Evolutionary conservation across 1,140 invertebrate genomes (phyloP), one percentile per base, ranked within the genome.

Genomic region (Pentalonia nigronervosa): DNA sequence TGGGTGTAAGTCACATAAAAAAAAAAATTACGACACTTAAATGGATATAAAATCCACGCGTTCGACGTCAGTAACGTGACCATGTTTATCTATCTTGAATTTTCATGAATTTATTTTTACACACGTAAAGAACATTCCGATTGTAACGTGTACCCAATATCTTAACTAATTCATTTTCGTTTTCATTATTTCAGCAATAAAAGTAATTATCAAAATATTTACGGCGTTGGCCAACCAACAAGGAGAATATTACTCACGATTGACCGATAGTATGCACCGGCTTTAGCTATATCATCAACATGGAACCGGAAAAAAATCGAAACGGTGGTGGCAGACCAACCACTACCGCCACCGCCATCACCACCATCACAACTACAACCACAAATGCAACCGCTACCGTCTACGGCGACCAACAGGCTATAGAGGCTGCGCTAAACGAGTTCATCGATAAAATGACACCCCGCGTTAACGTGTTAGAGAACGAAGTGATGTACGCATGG

Each of bases 401-500:
- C 9, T 48, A 87, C 23, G 34, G 90, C 30, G 67, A 90, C 60
- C 60, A 83, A 81, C 88, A 83, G 76, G 89, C 89, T 56, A 30
- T 84, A n/a, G 90, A 91, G 8, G 67, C 34, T 21, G 88, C 81
- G 21, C 88, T 84, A 30, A 50, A 81, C 20, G 90, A 93, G 83
- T 93, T 89, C 34, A 91, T 90, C 11, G 90, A 91, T 14, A 47
- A 93, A 41, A 53, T 90, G 88, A 90, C 88, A 41, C 88, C 84
- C 4, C 60, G 84, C 11, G 53, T 89, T 9, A 93, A 93, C 11
- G 60, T 89, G 45, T 25, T 89, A 20, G 88, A 93, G 34, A 93
- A 89, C 14, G 84, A 89, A 34, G 84, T 89, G n/a, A 90, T 83
- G 81, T 84, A 98, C 95, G 98, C 98, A 1, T 99, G 98, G 98